Evolutionary conservation across 2,113 vertebrate species (phyloP), one percentile per base, ranked within the genome.

Genomic region (Lagopus muta): DNA sequence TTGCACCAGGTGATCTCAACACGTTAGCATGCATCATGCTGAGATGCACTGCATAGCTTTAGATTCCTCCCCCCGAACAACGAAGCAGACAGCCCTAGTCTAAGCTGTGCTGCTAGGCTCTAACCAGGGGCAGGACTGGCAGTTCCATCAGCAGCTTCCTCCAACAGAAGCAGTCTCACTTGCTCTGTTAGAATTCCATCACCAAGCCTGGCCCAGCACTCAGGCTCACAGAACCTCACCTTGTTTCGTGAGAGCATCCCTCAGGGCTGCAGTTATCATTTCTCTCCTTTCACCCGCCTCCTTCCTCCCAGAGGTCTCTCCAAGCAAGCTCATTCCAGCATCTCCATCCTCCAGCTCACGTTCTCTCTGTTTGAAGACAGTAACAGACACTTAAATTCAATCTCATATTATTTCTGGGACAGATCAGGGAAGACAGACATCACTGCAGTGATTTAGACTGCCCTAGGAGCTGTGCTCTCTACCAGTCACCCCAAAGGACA

Each of bases 191-290:
- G 1, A 40, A 58, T 27, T 3, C 12, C 36, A n/a, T 28, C 34
- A 38, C 28, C 6, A 12, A 15, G 18, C 6, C 48, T 38, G 19
- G 4, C 34, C n/a, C 81, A 42, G 19, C 43, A 16, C 3, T 40
- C 5, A 28, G 62, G 22, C 19, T 25, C 4, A 30, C 14, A 40
- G 74, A 54, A 21, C 40, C 66, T 94, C 96, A 99, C 99, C 99
- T 99, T 99, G 99, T 55, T 99, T 99, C 9, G 98, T 98, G 18
- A 99, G 98, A 0, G 98, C 98, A 24, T 98, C 97, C 74, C 98
- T 98, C 40, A 99, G 98, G 50, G 98, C 98, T 0, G 98, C 98
- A 0, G 99, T 99, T 79, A 99, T 98, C 99, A 99, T 99, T 89
- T 99, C 98, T 92, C 99, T 97, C 82, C 91, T 88, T 57, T 98